Conservation (phyloP, 2,113 vertebrate genomes). For the Variabilichromis moorii region DNA sequence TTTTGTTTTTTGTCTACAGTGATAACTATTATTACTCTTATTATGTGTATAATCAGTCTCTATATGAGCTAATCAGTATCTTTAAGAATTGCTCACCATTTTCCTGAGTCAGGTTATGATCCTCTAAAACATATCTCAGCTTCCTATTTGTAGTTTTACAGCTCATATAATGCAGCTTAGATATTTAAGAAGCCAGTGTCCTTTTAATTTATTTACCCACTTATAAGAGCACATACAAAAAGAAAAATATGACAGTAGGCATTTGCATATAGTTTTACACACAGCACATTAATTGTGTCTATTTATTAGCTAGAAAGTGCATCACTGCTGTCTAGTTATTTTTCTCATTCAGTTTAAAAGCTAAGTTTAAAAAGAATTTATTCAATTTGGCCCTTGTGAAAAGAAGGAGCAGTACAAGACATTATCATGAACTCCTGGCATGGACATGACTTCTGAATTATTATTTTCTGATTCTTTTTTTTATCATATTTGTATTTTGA, state of each 20-base stretch:
- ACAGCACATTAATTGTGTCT: neutral
- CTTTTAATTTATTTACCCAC: neutral
- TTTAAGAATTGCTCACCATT: neutral
- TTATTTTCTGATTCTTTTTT: neutral
- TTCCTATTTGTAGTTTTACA: neutral
- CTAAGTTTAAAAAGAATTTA: neutral
- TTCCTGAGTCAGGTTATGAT: neutral
- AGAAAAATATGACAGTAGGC: neutral
- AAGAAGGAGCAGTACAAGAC: neutral
- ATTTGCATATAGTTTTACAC: neutral
- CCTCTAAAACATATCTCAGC: neutral
- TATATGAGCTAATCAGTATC: neutral
- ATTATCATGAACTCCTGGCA: neutral
- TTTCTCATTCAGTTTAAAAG: neutral
- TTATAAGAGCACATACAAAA: neutral
- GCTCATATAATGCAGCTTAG: neutral
- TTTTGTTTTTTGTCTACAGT: neutral
- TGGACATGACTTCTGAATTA: neutral
- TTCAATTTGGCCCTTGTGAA: neutral
- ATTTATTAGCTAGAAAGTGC: neutral
- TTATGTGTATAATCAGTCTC: neutral
- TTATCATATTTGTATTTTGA: neutral
- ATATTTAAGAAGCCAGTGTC: neutral
- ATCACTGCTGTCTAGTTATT: neutral
- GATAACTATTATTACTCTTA: neutral